Base-by-base conservation (phyloP, 2,888 invertebrate species). In the Rhyacophila evoluta region DNA sequence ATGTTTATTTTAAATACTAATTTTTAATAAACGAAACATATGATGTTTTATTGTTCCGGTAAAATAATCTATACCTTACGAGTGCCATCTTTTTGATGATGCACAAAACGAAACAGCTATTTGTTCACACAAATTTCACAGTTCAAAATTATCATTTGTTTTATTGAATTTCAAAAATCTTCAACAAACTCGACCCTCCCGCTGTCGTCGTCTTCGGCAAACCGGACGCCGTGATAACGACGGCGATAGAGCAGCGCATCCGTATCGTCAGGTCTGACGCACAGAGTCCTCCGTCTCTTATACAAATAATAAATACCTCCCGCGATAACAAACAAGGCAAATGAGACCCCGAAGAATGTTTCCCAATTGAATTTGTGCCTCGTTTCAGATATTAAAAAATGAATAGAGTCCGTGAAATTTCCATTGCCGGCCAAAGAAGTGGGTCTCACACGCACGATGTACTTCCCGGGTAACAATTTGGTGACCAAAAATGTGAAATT, bases 391-490 rank as follows among this genome's bases (percentile, higher is more conserved):
- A 81, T 37, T 1, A 12, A 19, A 12, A 81, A 78, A 11, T 39
- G 19, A 15, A 39, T 36, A n/a, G 8, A 11, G 1, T 82, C 81
- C 0, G 88, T 87, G 80, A 85, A 88, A 1, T 82, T 82, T 0
- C 91, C 90, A 33, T 86, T 84, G 0, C 92, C 92, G 0, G 92
- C 92, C 37, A 94, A 84, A 0, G 93, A 92, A 0, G 89, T 88
- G 0, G 93, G 91, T 72, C 90, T 87, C 0, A 94, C 87, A 39
- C 89, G 85, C 19, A 92, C 84, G n/a, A 88, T 88, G 85, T 93
- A 93, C 79, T 87, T 89, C 0, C 93, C 93, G 0, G 92, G 90
- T 6, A 85, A 85, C 36, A 91, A 83, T 72, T 88, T 86, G 11
- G 77, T 83, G 0, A 89, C 83, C 25, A 83, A 82, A 75, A 86